Base-by-base conservation (phyloP, 2,797 vertebrate genomes). In the Hippopotamyrus pictus region DNA sequence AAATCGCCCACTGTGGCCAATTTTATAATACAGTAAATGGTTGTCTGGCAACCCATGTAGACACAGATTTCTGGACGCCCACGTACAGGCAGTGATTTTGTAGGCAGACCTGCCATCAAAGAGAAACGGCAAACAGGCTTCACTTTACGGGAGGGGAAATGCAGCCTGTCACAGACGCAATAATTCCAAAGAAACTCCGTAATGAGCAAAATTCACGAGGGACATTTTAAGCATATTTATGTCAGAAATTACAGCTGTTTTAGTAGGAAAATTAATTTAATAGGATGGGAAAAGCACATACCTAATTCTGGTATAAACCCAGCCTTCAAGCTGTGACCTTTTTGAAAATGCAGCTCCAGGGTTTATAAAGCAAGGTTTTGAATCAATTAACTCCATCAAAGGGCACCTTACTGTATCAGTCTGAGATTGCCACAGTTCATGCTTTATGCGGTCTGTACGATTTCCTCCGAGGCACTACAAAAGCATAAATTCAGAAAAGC, bases 261-360 rank as follows among this genome's bases (percentile, higher is more conserved):
- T 73, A 50, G 65, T 76, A 69, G n/a, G 17, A 88, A 88, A 33
- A 54, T 88, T 53, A 88, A 88, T 88, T 51, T 88, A 79, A 33
- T 37, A n/a, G 48, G 50, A 53, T 37, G 88, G 29, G 51, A 37
- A 19, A 19, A 88, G 69, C 50, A 82, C 50, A 88, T 37, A 59
- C 2, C 12, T 88, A 46, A 69, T 88, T 51, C 65, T 53, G 22
- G 62, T 29, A 76, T 51, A 88, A 73, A 33, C 87, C 87, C 22
- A 14, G 41, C 46, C 46, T 48, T 88, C 50, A 88, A 53, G 87
- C 53, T 54, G 54, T 33, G 62, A 69, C 62, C 87, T 50, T 88
- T 37, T 88, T 51, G 44, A 76, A 65, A 88, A 76, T 88, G 87
- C 62, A 48, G 62, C 62, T 46, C 57, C 41, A 9, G 57, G 87